Evolutionary conservation across 2,113 vertebrate species (phyloP).

Genomic region (Tylochromis polylepis): DNA sequence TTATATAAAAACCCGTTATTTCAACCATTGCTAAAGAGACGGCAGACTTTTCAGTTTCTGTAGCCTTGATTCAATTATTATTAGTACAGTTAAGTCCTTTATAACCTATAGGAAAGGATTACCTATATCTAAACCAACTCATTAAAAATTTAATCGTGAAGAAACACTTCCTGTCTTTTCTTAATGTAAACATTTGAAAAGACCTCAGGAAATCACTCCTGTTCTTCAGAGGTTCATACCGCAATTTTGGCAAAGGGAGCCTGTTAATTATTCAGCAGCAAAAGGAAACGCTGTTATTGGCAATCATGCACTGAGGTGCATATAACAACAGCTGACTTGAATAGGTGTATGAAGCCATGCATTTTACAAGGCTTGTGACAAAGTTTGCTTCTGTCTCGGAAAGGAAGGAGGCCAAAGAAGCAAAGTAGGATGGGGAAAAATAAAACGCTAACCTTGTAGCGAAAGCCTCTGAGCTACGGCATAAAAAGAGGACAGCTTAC

Average conservation of each 20-base stretch:
- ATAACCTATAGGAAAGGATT: background rate
- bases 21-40: background rate
- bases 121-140: background rate
- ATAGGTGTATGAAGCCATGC: background rate
- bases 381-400: background rate
- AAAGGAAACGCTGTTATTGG: slow-evolving; percentile 6
- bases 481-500: slow-evolving; percentile 52
- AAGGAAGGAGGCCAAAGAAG: background rate
- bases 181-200: slow-evolving; percentile 17
- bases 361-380: slow-evolving; percentile 3
- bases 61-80: background rate
- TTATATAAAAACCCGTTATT: background rate
- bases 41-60: background rate
- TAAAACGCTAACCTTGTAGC: slow-evolving; percentile 39
- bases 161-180: background rate
- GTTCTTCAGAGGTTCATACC: background rate
- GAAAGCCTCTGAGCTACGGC: slow-evolving; percentile 39
- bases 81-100: background rate
- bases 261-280: slow-evolving; percentile 45
- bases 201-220: background rate
- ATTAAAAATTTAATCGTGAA: slow-evolving; percentile 8
- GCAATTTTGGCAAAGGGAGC: slow-evolving; percentile 15
- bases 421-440: slow-evolving; percentile 26
- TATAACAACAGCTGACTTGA: background rate
- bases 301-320: slow-evolving; percentile 2